Conservation (phyloP, 35 echinoderm and acorn worm species). For the Strongylocentrotus purpuratus region DNA sequence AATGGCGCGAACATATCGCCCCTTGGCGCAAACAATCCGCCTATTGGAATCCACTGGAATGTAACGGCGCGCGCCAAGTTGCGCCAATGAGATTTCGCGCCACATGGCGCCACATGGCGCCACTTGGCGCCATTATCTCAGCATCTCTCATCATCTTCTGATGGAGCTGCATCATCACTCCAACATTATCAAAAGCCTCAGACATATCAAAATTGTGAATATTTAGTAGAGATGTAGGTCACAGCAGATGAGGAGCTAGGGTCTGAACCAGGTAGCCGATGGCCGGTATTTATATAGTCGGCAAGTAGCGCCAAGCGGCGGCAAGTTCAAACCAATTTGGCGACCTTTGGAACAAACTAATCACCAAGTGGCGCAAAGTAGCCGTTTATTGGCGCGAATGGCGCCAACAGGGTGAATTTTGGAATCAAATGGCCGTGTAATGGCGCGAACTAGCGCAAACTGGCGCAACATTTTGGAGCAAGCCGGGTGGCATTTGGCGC, state of each 20-base stretch:
- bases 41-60: constrained; percentile 56
- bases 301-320: constrained; percentile 6
- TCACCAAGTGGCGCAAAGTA: constrained; percentile 28
- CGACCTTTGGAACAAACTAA: constrained; percentile 31
- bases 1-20: constrained; percentile 38
- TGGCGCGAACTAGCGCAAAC: constrained; percentile 41
- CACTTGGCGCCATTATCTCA: no score
- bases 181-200: no score
- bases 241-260: no score
- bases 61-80: constrained; percentile 42
- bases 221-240: no score
- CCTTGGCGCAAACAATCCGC: constrained; percentile 46
- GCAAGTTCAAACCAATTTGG: constrained; percentile 24
- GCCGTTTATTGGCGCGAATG: background rate
- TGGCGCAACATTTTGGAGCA: constrained; percentile 12
- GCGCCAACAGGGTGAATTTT: constrained; percentile 14
- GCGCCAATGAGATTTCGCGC: no score
- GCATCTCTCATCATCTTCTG: no score
- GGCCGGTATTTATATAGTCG: constrained; percentile 21
- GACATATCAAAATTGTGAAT: no score
- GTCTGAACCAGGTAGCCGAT: constrained; percentile 19
- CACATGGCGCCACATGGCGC: no score
- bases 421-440: constrained; percentile 25
- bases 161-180: no score
- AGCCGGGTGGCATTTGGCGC: constrained; percentile 49